Evolutionary conservation across 2,113 vertebrate species (phyloP).

Genomic region (Antechinus flavipes): DNA sequence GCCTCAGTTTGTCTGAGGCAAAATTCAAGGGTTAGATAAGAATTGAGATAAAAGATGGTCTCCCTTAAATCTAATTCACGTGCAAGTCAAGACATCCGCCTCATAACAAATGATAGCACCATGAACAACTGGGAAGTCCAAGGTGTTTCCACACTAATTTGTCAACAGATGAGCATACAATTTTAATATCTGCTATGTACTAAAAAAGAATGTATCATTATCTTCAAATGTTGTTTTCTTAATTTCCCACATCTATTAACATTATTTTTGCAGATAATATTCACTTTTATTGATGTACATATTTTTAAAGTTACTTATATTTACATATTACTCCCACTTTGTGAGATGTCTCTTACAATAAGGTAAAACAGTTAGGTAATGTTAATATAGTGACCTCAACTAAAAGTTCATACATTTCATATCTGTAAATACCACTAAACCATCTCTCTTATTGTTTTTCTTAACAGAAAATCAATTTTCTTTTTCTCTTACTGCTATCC

Average conservation of each 20-base stretch:
- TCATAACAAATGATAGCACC: not conserved
- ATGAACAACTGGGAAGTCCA: not conserved
- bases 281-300: not conserved
- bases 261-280: not conserved
- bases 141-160: conserved; percentile 40
- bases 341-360: not conserved
- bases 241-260: not conserved
- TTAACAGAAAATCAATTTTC: not conserved
- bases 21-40: too few species aligned
- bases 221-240: not conserved
- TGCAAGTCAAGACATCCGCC: too few species aligned
- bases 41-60: too few species aligned
- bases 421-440: not conserved
- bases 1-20: too few species aligned
- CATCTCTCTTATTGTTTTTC: not conserved
- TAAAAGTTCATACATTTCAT: not conserved
- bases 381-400: not conserved
- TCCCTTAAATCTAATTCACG: too few species aligned
- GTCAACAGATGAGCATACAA: conserved; percentile 62
- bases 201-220: not conserved
- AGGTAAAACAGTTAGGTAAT: not conserved
- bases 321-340: not conserved
- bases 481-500: not conserved
- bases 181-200: conserved; percentile 35
- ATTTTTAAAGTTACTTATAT: not conserved